Evolutionary conservation across 2,113 vertebrate species (phyloP).

Genomic region (Macrotus californicus): DNA sequence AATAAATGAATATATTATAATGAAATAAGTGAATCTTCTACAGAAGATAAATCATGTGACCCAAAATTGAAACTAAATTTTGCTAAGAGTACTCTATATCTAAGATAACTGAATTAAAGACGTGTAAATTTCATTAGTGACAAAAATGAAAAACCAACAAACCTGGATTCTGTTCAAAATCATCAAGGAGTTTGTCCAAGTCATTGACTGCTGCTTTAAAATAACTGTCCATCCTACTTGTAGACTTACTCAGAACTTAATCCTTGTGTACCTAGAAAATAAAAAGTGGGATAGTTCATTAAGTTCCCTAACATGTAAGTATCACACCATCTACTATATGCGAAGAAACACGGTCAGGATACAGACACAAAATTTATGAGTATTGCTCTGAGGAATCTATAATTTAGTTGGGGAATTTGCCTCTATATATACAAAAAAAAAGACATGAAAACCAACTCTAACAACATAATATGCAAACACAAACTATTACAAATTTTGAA

Average conservation of each 20-base stretch:
- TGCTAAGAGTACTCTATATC: neutral
- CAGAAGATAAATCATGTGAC: neutral
- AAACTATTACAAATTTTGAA: slow-evolving; percentile 12
- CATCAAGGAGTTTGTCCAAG: slow-evolving; percentile 96
- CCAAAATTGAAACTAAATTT: slow-evolving; percentile 40
- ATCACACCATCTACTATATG: neutral
- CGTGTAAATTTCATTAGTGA: neutral
- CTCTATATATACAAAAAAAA: neutral
- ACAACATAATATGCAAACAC: neutral
- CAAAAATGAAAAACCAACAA: slow-evolving; percentile 63
- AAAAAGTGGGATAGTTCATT: slow-evolving; percentile 37
- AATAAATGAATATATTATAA: slow-evolving; percentile 18
- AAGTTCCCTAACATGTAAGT: neutral
- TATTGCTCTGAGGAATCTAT: neutral
- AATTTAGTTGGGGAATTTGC: neutral
- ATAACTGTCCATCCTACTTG: slow-evolving; percentile 93
- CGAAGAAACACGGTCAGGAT: neutral
- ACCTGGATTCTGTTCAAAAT: slow-evolving; percentile 96
- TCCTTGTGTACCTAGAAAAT: slow-evolving; percentile 69
- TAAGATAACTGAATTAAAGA: neutral
- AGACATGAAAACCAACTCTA: slow-evolving; percentile 32
- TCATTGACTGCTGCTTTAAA: slow-evolving; percentile 97
- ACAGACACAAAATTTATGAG: slow-evolving; percentile 24
- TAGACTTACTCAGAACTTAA: slow-evolving; percentile 50
- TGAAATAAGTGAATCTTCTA: slow-evolving; percentile 18